A percentile compares a stretch with the other conserved stretches of the same genome.
phyloP scores from a whole-genome alignment of 2,888 invertebrate genomes.

The Ctenicera cuprea region DNA sequence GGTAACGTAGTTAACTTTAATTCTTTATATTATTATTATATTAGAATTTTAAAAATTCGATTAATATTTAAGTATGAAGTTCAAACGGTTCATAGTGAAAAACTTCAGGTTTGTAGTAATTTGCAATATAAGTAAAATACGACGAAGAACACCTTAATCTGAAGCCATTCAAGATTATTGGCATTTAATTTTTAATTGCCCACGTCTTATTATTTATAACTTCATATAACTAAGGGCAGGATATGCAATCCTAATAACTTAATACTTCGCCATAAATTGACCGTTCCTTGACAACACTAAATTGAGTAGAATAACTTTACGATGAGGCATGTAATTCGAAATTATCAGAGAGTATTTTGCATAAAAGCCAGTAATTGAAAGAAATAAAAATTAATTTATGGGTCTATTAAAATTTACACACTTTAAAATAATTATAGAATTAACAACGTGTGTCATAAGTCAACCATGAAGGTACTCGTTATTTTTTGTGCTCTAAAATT shows the following conservation, averaged over 20 bases:
- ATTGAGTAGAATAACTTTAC: slow-evolving; percentile 59
- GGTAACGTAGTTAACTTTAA: too few species aligned
- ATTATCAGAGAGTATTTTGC: slow-evolving; percentile 53
- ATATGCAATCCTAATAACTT: slow-evolving; percentile 59
- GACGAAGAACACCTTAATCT: background rate
- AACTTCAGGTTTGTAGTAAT: too few species aligned
- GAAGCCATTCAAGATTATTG: slow-evolving; percentile 19
- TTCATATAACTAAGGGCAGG: slow-evolving; percentile 41
- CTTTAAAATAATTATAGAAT: slow-evolving; percentile 58
- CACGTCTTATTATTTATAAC: slow-evolving; percentile 41
- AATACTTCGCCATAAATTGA: slow-evolving; percentile 58
- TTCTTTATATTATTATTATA: too few species aligned
- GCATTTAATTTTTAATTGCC: slow-evolving; percentile 45
- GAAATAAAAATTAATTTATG: slow-evolving; percentile 53
- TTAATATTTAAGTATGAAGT: too few species aligned
- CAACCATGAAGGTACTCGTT: slow-evolving; percentile 52
- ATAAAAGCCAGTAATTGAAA: slow-evolving; percentile 48
- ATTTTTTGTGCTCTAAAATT: slow-evolving; percentile 57
- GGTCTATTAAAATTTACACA: slow-evolving; percentile 56
- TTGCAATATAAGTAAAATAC: too few species aligned
- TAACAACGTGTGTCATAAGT: slow-evolving; percentile 57
- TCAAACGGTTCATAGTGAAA: too few species aligned
- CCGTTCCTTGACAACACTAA: slow-evolving; percentile 57
- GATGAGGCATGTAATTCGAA: slow-evolving; percentile 57
- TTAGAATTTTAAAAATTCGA: too few species aligned